phyloP scores from a whole-genome alignment of 2,113 vertebrate genomes.

The Spermophilus dauricus region DNA sequence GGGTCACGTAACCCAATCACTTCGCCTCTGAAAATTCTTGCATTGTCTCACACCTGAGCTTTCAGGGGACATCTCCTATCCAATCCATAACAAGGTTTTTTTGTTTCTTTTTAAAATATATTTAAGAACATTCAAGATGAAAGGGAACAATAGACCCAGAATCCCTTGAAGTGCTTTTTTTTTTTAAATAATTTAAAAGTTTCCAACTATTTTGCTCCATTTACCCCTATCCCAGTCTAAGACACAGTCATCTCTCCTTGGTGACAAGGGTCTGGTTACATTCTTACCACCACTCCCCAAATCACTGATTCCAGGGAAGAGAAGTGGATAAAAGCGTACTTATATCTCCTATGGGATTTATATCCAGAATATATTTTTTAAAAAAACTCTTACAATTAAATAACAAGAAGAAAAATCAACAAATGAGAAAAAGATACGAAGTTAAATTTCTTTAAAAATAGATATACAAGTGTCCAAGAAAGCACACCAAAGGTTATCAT shows the following conservation, averaged over 20 bases:
- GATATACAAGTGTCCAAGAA: not conserved
- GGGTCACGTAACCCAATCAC: no score
- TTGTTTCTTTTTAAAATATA: constrained; percentile 52
- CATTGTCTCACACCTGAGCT: no score
- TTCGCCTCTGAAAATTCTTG: no score
- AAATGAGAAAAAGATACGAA: not conserved
- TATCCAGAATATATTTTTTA: not conserved
- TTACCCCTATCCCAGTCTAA: not conserved
- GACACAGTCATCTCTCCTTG: not conserved
- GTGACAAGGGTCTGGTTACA: not conserved
- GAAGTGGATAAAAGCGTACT: not conserved
- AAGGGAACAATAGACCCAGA: constrained; percentile 66
- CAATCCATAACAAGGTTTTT: not conserved
- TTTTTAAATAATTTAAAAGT: constrained; percentile 6
- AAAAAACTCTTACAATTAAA: not conserved
- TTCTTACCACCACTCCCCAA: not conserved
- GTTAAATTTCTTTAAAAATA: not conserved
- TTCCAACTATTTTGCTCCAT: not conserved
- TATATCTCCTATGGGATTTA: not conserved
- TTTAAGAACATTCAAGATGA: constrained; percentile 74
- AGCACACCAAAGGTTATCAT: not conserved
- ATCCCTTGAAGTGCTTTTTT: constrained; percentile 39
- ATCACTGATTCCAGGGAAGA: not conserved
- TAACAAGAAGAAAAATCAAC: not conserved
- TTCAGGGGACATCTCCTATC: no score